A percentile compares a stretch with the other conserved stretches of the same genome.
These are phyloP conservation scores for Bovichtus diacanthus DNA, from an alignment of 2,797 vertebrate species.

Conservation along the genomic window DNA sequence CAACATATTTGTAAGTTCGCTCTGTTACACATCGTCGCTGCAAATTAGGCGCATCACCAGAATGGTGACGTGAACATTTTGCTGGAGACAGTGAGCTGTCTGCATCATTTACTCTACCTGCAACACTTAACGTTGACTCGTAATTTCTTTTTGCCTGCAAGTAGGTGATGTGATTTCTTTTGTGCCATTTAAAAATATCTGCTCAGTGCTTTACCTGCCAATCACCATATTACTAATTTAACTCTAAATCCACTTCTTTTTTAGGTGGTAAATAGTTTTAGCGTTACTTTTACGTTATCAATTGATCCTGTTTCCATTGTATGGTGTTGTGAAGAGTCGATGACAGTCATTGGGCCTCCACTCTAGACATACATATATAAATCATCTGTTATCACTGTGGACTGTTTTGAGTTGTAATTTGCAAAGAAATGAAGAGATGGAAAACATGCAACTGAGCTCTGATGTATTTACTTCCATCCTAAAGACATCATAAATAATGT, in stretches of 20 bases:
- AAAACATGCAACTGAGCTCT: not conserved
- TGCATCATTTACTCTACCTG: not conserved
- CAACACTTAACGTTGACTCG: not conserved
- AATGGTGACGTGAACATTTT: not conserved
- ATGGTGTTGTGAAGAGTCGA: not conserved
- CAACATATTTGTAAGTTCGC: not conserved
- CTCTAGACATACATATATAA: not conserved
- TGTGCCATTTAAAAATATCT: too few relatives aligned
- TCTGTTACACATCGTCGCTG: not conserved
- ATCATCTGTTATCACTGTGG: not conserved
- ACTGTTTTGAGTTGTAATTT: not conserved
- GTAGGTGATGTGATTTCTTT: not conserved
- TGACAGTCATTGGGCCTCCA: not conserved
- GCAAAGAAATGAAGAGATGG: not conserved
- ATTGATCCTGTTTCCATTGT: not conserved
- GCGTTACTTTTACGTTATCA: not conserved
- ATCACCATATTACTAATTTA: not conserved
- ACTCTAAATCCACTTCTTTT: not conserved
- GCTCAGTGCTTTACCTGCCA: too few relatives aligned
- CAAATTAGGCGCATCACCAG: not conserved
- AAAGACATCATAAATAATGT: too few relatives aligned
- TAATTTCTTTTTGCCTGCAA: not conserved
- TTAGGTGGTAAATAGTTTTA: not conserved
- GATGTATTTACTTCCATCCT: too few relatives aligned
- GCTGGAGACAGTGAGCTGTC: not conserved